A percentile compares a stretch with the other conserved stretches of the same genome.
Conservation (phyloP, 2,797 vertebrate species). For the Poecilia velifera region DNA sequence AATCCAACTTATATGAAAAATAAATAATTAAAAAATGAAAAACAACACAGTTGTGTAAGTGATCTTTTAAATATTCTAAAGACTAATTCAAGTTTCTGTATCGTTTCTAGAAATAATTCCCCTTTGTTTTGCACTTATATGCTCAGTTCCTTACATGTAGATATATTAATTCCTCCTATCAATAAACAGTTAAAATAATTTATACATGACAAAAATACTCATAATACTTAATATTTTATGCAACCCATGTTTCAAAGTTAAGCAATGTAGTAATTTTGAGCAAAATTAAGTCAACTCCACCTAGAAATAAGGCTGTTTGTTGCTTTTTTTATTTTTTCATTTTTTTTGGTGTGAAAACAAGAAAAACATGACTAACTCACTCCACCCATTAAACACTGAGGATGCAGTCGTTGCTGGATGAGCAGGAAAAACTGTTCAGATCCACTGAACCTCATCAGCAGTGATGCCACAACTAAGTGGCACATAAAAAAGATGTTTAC, state of each 20-base stretch:
- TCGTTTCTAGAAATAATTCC: neutral
- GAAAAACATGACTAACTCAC: neutral
- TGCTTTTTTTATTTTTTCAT: too few species aligned
- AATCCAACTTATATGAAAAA: neutral
- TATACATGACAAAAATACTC: neutral
- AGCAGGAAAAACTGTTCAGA: neutral
- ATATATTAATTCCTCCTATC: neutral
- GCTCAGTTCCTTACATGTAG: neutral
- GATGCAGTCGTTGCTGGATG: neutral
- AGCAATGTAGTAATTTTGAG: neutral
- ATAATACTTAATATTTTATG: neutral
- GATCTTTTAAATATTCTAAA: neutral
- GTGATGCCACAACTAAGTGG: neutral
- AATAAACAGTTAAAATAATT: neutral
- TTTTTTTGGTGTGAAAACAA: neutral
- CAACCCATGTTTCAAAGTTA: neutral
- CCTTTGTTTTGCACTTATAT: neutral
- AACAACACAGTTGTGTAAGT: neutral
- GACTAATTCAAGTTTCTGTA: neutral
- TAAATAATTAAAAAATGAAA: neutral
- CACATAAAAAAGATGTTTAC: neutral
- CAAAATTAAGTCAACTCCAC: neutral
- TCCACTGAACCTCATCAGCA: conserved; percentile 17
- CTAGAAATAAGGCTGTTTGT: neutral
- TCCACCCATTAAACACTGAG: conserved; percentile 9